Percentiles rank a stretch among this genome's conserved stretches.
Evolutionary conservation across 2,797 vertebrate genomes (phyloP).

Genomic region (Gastrophryne carolinensis): DNA sequence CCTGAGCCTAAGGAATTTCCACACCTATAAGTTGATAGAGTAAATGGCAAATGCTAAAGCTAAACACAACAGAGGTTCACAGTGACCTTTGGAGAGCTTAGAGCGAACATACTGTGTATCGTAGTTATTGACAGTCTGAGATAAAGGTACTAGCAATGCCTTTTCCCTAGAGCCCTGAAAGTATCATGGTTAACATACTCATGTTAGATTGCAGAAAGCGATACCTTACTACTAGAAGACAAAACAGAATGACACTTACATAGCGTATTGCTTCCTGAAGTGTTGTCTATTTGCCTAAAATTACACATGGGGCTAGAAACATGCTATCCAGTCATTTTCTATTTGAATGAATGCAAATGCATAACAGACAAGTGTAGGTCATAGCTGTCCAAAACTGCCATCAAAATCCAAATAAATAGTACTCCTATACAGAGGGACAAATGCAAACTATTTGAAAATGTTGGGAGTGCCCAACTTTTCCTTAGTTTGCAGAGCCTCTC

Average conservation of each 20-base stretch:
- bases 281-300: too few species aligned
- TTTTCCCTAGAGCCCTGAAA: conserved; percentile 64
- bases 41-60: conserved; percentile 77
- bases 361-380: too few species aligned
- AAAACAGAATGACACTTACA: conserved; percentile 12
- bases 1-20: conserved; percentile 62
- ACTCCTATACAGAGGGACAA: too few species aligned
- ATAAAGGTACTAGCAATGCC: conserved; percentile 74
- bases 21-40: conserved; percentile 68
- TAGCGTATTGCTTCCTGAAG: too few species aligned
- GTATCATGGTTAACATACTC: conserved; percentile 76
- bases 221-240: conserved; percentile 42
- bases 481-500: too few species aligned
- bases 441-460: too few species aligned
- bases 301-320: too few species aligned
- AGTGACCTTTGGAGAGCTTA: conserved; percentile 87
- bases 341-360: too few species aligned
- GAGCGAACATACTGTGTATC: conserved; percentile 77
- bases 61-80: conserved; percentile 70
- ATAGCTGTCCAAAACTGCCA: too few species aligned
- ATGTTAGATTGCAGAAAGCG: conserved; percentile 45
- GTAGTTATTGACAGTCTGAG: conserved; percentile 79
- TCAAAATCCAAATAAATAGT: too few species aligned
- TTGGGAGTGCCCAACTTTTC: too few species aligned
- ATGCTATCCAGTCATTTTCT: too few species aligned